Percentiles rank a stretch among this genome's conserved stretches.
phyloP scores from a whole-genome alignment of 1,140 invertebrate species.

The Ips typographus region DNA sequence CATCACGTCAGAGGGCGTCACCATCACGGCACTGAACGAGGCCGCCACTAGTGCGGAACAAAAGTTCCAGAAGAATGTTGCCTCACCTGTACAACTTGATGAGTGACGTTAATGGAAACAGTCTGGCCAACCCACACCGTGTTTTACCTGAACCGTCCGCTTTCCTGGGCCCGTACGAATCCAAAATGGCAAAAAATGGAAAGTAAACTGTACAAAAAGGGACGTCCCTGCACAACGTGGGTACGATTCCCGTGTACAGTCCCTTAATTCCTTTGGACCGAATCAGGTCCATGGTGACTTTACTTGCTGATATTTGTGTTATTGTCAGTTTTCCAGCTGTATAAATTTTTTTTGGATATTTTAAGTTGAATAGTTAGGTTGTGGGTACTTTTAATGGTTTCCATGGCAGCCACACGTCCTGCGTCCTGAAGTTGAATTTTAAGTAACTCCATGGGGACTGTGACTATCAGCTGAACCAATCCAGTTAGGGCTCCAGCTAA shows the following conservation, averaged over 20 bases:
- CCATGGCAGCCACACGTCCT: conserved; percentile 78
- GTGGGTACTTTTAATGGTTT: conserved; percentile 40
- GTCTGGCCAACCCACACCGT: background rate
- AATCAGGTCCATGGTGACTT: conserved; percentile 76
- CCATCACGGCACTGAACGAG: conserved; percentile 79
- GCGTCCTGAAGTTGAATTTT: conserved; percentile 99
- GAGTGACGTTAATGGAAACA: background rate
- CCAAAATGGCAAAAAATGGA: conserved; percentile 94
- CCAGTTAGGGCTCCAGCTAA: conserved; percentile 94
- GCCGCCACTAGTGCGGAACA: conserved; percentile 86
- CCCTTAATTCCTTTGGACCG: conserved; percentile 86
- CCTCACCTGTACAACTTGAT: conserved; percentile 58
- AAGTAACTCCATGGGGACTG: conserved; percentile 98
- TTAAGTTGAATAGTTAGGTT: background rate
- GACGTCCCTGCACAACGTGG: conserved; percentile 91
- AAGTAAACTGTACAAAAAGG: conserved; percentile 97
- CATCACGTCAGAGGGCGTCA: conserved; percentile 99
- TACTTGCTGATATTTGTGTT: conserved; percentile 78
- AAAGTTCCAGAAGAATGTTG: conserved; percentile 84
- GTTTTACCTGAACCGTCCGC: conserved; percentile 63
- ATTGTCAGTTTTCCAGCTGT: conserved; percentile 56
- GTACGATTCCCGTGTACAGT: conserved; percentile 89
- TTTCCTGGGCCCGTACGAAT: conserved; percentile 81
- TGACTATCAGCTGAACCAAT: conserved; percentile 95
- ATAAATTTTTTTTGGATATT: background rate